Conservation (phyloP, 2,113 vertebrate genomes). For the Thryonomys swinderianus region DNA sequence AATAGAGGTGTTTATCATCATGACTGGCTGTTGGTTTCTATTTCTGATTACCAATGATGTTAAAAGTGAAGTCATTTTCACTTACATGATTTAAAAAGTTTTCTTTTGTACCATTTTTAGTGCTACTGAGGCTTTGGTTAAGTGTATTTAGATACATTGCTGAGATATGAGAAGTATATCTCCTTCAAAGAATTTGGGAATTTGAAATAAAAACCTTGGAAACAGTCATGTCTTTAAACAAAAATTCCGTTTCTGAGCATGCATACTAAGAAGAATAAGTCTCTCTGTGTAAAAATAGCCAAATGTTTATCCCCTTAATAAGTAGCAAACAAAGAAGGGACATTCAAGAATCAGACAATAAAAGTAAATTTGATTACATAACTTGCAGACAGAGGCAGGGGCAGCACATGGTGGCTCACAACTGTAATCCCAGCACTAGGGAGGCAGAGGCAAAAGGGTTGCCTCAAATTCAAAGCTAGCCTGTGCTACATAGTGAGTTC, state of each 20-base stretch:
- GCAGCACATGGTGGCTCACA: too few species aligned
- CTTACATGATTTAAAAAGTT: neutral
- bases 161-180: neutral
- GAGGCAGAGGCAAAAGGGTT: too few species aligned
- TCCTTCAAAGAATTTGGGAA: conserved; percentile 1
- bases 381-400: neutral
- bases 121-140: conserved; percentile 19
- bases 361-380: neutral
- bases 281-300: neutral
- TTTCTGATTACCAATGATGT: neutral
- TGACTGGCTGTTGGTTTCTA: neutral
- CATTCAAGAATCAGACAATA: neutral
- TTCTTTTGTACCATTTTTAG: neutral
- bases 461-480: too few species aligned
- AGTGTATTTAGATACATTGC: neutral
- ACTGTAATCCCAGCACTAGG: too few species aligned
- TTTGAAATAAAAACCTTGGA: conserved; percentile 23
- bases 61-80: conserved; percentile 36
- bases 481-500: too few species aligned
- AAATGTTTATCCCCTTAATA: conserved; percentile 36
- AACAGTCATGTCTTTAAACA: conserved; percentile 20
- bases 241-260: conserved; percentile 45
- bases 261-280: conserved; percentile 24
- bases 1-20: neutral
- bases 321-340: neutral